Evolutionary conservation across 1,140 invertebrate species (phyloP), one percentile per base, ranked within the genome.

Genomic region (Ooceraea biroi): DNA sequence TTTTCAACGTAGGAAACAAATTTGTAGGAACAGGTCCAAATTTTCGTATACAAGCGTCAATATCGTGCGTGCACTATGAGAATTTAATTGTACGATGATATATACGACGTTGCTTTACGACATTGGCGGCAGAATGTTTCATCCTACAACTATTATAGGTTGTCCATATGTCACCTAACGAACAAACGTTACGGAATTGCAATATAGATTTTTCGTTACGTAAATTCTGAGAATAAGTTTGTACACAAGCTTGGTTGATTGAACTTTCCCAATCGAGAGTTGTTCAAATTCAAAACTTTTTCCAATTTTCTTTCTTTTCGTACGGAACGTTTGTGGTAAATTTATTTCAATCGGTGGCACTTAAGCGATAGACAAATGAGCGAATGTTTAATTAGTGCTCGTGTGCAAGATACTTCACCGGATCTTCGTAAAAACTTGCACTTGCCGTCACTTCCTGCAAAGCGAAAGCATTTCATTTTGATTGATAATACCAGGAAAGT

Each of bases 341-440:
- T 22, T 60, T 58, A 46, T 41, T 22, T 17, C 17, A n/a, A 17
- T 30, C 4, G 27, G 60, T 69, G 0, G 12, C 17, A 44, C 25
- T 44, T 44, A 41, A 41, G 4, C 3, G 0, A 73, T 14, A 41
- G 10, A 11, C 0, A 19, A 52, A 30, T 41, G 17, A 22, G 12
- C 0, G 14, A 61, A 60, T 74, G 2, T 74, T 74, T 61, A 60
- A 46, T 72, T 72, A 60, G 17, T 10, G 44, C n/a, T n/a, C 2
- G n/a, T 5, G 14, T 60, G 22, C 41, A 22, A 63, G 27, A 10
- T 36, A 36, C 27, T 36, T 44, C 63, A 22, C 5, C 3, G 36
- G n/a, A 36, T 52, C 3, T 63, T 52, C 0, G 5, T 46, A 76
- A 3, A 76, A 61, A 19, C 5, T 73, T 60, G 14, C 0, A 0